Evolutionary conservation across 2,888 invertebrate genomes (phyloP).

Genomic region (Morpho deidamia): DNA sequence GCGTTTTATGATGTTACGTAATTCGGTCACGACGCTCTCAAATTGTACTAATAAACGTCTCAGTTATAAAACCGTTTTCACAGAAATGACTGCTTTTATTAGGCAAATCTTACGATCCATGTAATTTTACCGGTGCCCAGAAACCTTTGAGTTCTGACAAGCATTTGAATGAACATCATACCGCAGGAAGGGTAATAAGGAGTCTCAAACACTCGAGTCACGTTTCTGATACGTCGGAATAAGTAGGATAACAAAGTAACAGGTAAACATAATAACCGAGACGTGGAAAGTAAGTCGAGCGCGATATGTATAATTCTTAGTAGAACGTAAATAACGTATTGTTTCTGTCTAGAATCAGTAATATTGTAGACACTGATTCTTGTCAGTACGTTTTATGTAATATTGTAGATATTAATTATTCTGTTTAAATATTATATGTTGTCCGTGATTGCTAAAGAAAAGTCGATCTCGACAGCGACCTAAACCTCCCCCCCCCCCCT

Average conservation of each 20-base stretch:
- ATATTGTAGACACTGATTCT: no score
- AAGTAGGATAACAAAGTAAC: constrained; percentile 32
- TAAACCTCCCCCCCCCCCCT: no score
- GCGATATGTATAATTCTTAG: no score
- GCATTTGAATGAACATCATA: constrained; percentile 27
- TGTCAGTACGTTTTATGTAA: no score
- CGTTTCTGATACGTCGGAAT: constrained; percentile 33
- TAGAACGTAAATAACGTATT: no score
- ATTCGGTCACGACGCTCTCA: not conserved
- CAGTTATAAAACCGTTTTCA: constrained; percentile 8
- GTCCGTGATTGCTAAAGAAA: no score
- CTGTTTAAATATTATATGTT: no score
- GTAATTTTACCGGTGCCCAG: not conserved
- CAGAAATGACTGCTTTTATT: constrained; percentile 3
- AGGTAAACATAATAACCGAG: constrained; percentile 24
- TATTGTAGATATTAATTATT: no score
- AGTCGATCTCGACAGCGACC: no score
- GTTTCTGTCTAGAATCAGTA: no score
- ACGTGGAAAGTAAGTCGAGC: no score
- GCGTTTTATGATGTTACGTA: not conserved
- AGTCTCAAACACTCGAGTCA: constrained; percentile 29
- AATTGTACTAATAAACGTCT: constrained; percentile 10
- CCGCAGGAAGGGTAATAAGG: constrained; percentile 26
- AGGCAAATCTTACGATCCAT: not conserved
- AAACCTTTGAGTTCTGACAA: constrained; percentile 14